Base-by-base conservation (phyloP, 1,140 invertebrate species). In the Spodoptera frugiperda region DNA sequence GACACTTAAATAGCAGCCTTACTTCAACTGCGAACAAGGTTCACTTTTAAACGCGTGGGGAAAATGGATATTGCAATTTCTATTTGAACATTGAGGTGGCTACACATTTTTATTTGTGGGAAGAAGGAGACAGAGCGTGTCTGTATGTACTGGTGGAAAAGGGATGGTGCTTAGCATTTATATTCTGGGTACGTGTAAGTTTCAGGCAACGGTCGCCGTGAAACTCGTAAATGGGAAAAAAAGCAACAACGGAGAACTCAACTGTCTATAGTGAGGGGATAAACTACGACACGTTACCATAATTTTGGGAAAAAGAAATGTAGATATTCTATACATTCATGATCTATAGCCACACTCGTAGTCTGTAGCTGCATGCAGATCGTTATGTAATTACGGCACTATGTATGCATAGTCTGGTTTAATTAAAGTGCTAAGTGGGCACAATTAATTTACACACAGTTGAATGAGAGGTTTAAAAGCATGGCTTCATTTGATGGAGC, bases 161-260 rank as follows among this genome's bases (percentile, higher is more conserved):
- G 81, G 79, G 90, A 91, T 65, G 83, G 83, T 54, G 65, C 85
- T 65, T 84, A 87, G 86, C 92, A 93, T 93, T 93, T 93, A 93
- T 93, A 93, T 93, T 93, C 91, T 88, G 88, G 88, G 87, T 93
- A 91, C 92, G 91, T 93, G 91, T 93, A 93, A 93, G 92, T 93
- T 93, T 93, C 92, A 93, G 92, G 91, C 89, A 93, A 93, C 91
- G 91, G 92, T 93, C 91, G 91, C 90, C 89, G 91, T 94, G 91
- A 94, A 94, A 94, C 91, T 92, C 91, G 91, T 93, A 94, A 94
- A 93, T 93, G 91, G 92, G 92, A 93, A 93, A 93, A 39, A 93
- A 93, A 93, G 91, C 92, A 93, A 93, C 91, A 93, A 91, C 90
- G 87, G 85, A 88, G 87, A 93, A 88, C 86, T 92, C 84, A 91